Conservation (phyloP, 2,113 vertebrate genomes). For the Galbula dea region DNA sequence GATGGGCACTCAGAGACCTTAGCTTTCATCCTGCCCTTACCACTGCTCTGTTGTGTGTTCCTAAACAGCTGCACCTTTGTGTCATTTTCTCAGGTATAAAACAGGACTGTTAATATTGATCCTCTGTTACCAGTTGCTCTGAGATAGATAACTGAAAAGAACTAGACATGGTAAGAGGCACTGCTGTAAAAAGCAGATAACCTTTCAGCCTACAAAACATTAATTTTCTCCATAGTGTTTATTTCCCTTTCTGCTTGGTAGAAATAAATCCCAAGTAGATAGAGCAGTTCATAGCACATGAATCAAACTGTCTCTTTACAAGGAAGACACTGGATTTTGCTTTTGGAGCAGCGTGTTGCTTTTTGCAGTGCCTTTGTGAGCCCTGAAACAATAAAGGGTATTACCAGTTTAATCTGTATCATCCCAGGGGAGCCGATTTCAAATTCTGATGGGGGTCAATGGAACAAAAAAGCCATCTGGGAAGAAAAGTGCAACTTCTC, state of each 20-base stretch:
- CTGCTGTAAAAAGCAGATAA: not conserved
- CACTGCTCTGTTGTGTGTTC: not conserved
- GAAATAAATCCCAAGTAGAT: not conserved
- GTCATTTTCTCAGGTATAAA: not conserved
- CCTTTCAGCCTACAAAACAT: not conserved
- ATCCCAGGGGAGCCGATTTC: slow-evolving; percentile 32
- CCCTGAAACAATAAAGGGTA: slow-evolving; percentile 18
- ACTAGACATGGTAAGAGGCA: not conserved
- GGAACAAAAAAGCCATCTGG: slow-evolving; percentile 57
- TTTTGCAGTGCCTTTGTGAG: slow-evolving; percentile 9
- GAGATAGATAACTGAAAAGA: not conserved
- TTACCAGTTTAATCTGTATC: slow-evolving; percentile 23
- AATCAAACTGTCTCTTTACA: not conserved
- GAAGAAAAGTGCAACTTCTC: not conserved
- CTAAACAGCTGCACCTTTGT: not conserved
- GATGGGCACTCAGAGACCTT: not conserved
- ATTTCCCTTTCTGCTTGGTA: not conserved
- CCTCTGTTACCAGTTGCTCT: not conserved
- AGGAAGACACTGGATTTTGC: not conserved
- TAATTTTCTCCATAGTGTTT: fast-evolving
- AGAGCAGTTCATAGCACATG: not conserved
- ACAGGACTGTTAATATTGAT: not conserved
- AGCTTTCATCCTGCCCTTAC: not conserved
- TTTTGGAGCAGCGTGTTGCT: not conserved
- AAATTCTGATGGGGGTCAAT: slow-evolving; percentile 34